These are phyloP conservation scores for silkworm (Bombyx mori) DNA, from an alignment of 1,140 invertebrate species.

Conservation along the genomic window ASM3026992v2 NC_085111.1:6354001-6354500, in stretches of 20 bases:
- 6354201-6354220: slow-evolving; percentile 78
- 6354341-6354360: slow-evolving; percentile 32
- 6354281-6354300: slow-evolving; percentile 46
- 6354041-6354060: slow-evolving; percentile 91
- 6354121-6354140: slow-evolving; percentile 54
- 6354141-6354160: slow-evolving; percentile 60
- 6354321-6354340: slow-evolving; percentile 28
- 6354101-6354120: slow-evolving; percentile 46
- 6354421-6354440: too few species aligned
- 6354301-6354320: slow-evolving; percentile 22
- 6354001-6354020: slow-evolving; percentile 14
- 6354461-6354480: too few species aligned
- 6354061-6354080: slow-evolving; percentile 90
- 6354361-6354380: slow-evolving; percentile 26
- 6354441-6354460: too few species aligned
- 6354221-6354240: slow-evolving; percentile 62
- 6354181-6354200: slow-evolving; percentile 71
- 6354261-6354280: slow-evolving; percentile 27
- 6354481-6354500: too few species aligned
- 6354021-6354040: slow-evolving; percentile 71
- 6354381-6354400: slow-evolving; percentile 31
- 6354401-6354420: not conserved
- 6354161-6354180: slow-evolving; percentile 61
- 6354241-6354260: slow-evolving; percentile 31
- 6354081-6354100: slow-evolving; percentile 55